These are phyloP conservation scores for Rhopalosiphum maidis DNA, from an alignment of 1,140 invertebrate species.

Conservation along the genomic window DNA sequence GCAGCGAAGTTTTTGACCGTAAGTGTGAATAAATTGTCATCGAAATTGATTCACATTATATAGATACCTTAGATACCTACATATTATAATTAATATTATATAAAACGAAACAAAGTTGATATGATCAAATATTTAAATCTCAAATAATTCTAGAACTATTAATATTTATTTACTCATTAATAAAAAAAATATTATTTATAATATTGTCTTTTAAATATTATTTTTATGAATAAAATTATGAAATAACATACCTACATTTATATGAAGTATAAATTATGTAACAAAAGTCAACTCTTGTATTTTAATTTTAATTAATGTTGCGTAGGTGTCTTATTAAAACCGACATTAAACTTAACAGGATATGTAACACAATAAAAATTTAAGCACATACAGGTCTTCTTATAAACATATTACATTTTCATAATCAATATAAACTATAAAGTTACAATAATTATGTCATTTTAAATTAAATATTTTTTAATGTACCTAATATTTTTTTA, in stretches of 20 bases:
- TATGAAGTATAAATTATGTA: too few species aligned
- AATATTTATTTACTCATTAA: neutral
- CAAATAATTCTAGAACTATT: neutral
- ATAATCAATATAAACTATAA: neutral
- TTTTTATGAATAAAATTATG: too few species aligned
- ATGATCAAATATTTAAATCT: neutral
- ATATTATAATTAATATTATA: neutral
- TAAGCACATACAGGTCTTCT: neutral
- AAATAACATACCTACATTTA: too few species aligned
- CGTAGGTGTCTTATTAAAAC: too few species aligned
- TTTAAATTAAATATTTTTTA: too few species aligned
- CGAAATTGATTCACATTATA: too few species aligned
- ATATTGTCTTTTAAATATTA: too few species aligned
- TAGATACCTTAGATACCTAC: too few species aligned
- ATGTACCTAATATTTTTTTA: neutral
- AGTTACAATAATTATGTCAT: neutral
- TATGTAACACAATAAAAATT: neutral
- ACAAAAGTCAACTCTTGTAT: too few species aligned
- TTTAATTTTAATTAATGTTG: too few species aligned
- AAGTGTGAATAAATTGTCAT: neutral
- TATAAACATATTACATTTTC: neutral
- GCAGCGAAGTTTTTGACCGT: neutral
- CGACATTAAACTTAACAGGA: neutral
- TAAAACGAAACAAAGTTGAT: too few species aligned
- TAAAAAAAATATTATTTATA: too few species aligned